Base-by-base conservation (phyloP, 2,797 vertebrate species). In the Alfaro cultratus region DNA sequence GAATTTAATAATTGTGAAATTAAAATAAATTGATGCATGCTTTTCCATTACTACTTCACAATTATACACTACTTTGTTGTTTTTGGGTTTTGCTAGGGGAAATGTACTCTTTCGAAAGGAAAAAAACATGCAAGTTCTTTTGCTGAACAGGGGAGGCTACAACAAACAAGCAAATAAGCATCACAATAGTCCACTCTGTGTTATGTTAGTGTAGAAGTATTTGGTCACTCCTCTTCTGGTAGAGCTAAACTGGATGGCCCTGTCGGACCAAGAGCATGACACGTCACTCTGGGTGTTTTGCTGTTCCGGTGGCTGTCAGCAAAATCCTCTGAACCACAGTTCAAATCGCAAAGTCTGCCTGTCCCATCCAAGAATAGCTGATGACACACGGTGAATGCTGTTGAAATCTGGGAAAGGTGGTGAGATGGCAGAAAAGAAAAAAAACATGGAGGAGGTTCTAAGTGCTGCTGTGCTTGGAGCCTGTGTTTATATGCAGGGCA, bases 301-400 rank as follows among this genome's bases (percentile, higher is more conserved):
- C 83, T 83, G 83, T 13, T 18, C 82, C 4, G n/a, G 80, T 36
- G 49, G 47, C 75, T 86, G 47, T 34, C 55, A 70, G 70, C 73
- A 55, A 7, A 68, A 70, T 86, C 84, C 85, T 89, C 88, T 90
- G 85, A 15, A 45, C 85, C 73, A 11, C 77, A 76, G 86, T 79
- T 75, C 16, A 29, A 10, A 74, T 81, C 81, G 84, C 80, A 88
- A 91, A 91, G 85, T 88, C 83, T 74, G 41, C 55, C 76, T 47
- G 64, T 60, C 39, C 67, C 39, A 78, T 81, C 91, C 87, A 75
- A 91, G 86, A 94, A 90, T 91, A 92, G 91, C 85, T 26, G 80
- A 83, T 85, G 88, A 87, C 90, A 83, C 85, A 81, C 36, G 2
- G 71, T 49, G 80, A 73, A 77, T 80, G 90, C 90, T 91, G 90